Evolutionary conservation across 1,140 invertebrate species (phyloP).

Genomic region (Rhizoglyphus robini): DNA sequence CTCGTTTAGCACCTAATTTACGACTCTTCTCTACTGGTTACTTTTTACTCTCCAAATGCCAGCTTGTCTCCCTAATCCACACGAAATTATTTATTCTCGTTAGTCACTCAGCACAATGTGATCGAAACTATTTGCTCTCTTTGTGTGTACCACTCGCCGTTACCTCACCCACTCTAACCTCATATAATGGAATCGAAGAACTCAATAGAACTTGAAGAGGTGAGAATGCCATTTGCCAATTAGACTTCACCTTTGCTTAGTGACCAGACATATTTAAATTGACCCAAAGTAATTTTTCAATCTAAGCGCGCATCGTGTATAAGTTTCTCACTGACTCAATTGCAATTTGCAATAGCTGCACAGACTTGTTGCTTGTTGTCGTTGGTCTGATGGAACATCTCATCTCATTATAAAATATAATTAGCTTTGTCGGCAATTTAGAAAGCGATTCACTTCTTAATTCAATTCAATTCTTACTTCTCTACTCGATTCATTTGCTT

Average conservation of each 20-base stretch:
- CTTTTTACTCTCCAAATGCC: too few species aligned
- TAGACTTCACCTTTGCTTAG: not conserved
- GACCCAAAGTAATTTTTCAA: not conserved
- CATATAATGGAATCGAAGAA: conserved; percentile 8
- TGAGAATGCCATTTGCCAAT: not conserved
- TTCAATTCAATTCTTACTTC: not conserved
- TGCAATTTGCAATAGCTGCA: not conserved
- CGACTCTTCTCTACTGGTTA: too few species aligned
- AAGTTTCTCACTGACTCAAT: too few species aligned
- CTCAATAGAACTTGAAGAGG: conserved; percentile 16
- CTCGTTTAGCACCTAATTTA: too few species aligned
- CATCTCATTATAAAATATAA: conserved; percentile 14
- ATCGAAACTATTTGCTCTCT: too few species aligned
- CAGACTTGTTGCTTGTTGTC: not conserved
- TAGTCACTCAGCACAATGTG: too few species aligned
- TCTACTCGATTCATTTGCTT: too few species aligned
- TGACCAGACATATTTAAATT: not conserved
- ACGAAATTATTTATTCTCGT: too few species aligned
- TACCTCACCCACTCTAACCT: too few species aligned
- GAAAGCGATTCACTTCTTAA: not conserved
- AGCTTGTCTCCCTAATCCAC: too few species aligned
- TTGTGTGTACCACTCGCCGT: too few species aligned
- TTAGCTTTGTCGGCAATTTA: conserved; percentile 12
- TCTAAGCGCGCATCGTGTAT: too few species aligned
- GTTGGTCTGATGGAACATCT: not conserved